phyloP scores from a whole-genome alignment of 1,140 invertebrate genomes.

The Solenopsis invicta region DNA sequence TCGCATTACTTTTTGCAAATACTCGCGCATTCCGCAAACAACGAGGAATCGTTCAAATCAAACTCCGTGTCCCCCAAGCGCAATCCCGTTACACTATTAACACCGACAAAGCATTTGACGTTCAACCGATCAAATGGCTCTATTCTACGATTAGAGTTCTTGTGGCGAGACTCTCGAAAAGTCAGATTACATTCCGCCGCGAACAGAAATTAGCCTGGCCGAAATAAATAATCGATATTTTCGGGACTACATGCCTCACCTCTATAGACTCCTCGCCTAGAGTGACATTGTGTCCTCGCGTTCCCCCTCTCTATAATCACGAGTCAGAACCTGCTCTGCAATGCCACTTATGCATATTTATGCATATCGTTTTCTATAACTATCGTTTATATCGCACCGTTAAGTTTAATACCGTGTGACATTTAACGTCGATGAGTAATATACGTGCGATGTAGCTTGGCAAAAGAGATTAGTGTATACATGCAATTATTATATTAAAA shows the following conservation, averaged over 20 bases:
- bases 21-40: not conserved
- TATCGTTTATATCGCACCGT: not conserved
- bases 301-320: not conserved
- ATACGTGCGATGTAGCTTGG: not conserved
- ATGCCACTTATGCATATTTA: constrained; percentile 8
- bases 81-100: not conserved
- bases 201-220: not conserved
- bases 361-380: not conserved
- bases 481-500: constrained; percentile 30
- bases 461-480: constrained; percentile 15
- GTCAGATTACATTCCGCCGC: not conserved
- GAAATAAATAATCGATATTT: not conserved
- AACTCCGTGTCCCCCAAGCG: not conserved
- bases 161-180: not conserved
- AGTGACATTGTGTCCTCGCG: not conserved
- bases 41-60: not conserved
- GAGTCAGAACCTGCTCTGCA: not conserved
- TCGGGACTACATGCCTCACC: not conserved
- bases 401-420: not conserved
- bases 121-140: not conserved
- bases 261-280: not conserved
- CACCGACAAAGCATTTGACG: not conserved
- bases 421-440: constrained; percentile 5
- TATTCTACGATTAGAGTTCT: not conserved
- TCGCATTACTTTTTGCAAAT: constrained; percentile 28